Base-by-base conservation (phyloP, 2,797 vertebrate genomes). In the Mastacembelus armatus region DNA sequence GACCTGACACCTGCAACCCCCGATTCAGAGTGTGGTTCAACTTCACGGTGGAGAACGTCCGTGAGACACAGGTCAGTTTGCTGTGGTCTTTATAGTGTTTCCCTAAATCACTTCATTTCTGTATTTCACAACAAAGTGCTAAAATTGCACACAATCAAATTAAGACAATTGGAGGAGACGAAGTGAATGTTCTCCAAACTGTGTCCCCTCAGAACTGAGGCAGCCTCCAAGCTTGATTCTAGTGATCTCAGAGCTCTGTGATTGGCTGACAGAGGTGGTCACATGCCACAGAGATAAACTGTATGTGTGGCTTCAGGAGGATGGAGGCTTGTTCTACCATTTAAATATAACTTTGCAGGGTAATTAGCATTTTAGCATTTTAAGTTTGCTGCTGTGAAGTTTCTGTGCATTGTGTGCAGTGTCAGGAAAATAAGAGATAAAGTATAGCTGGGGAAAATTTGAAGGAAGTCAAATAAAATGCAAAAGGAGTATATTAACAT, bases 11-110 rank as follows among this genome's bases (percentile, higher is more conserved):
- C 52, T 99, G 98, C 89, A 99, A 99, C 82, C 96, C 96, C 11
- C 96, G 97, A 81, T 99, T 99, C 91, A 92, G 98, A 91, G 97
- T 99, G 47, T 99, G 97, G 98, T 99, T 99, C 92, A 98, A 98
- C 92, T 99, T 99, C 91, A 96, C 96, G 0, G 95, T 99, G 87
- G 98, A 98, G 91, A 98, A 99, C 18, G 92, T 97, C 51, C 96
- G 96, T 64, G 96, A 98, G 79, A 96, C 94, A 56, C 98, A 99
- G 95, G 98, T 98, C 72, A 92, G 95, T 8, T 36, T n/a, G 19
- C 10, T 66, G 7, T 43, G 3, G n/a, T 63, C 2, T 54, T 56
- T 72, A 9, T 4, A 1, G 10, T 65, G 21, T 22, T 36, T 4
- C 19, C 7, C 38, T 61, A 30, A 29, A 39, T 56, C 40, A 14